Percentiles rank a stretch among this genome's conserved stretches.
phyloP scores from a whole-genome alignment of 1,140 invertebrate species.

The Drosophila pruinosa region DNA sequence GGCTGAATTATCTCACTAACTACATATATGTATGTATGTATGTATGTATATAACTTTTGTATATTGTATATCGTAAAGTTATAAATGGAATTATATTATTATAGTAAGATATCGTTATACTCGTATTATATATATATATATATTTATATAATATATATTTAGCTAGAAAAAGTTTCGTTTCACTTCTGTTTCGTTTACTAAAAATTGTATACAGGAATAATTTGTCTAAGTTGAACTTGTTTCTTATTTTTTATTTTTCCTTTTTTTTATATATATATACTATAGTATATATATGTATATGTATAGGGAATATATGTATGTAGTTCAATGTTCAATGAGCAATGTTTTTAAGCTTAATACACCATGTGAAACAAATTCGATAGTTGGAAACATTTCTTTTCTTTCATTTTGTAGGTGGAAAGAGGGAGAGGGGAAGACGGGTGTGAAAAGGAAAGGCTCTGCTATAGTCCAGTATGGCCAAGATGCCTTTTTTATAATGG shows the following conservation, averaged over 20 bases:
- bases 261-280: neutral
- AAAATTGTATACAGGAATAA: conserved; percentile 50
- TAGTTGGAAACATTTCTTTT: conserved; percentile 50
- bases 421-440: neutral
- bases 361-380: conserved; percentile 62
- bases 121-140: neutral
- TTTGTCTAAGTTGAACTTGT: conserved; percentile 35
- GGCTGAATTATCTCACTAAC: conserved; percentile 71
- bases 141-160: conserved; percentile 29
- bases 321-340: conserved; percentile 30
- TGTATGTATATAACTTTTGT: conserved; percentile 37
- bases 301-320: conserved; percentile 13
- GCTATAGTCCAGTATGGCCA: neutral
- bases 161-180: conserved; percentile 44
- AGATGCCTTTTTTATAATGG: conserved; percentile 9
- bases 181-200: conserved; percentile 21
- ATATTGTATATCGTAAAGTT: conserved; percentile 16
- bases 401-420: neutral
- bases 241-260: neutral
- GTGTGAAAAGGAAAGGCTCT: neutral
- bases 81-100: conserved; percentile 20
- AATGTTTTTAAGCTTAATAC: conserved; percentile 54
- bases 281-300: conserved; percentile 14
- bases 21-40: conserved; percentile 52
- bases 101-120: neutral